phyloP scores from a whole-genome alignment of 2,888 invertebrate species.

The Leptopilina drosophilae region DNA sequence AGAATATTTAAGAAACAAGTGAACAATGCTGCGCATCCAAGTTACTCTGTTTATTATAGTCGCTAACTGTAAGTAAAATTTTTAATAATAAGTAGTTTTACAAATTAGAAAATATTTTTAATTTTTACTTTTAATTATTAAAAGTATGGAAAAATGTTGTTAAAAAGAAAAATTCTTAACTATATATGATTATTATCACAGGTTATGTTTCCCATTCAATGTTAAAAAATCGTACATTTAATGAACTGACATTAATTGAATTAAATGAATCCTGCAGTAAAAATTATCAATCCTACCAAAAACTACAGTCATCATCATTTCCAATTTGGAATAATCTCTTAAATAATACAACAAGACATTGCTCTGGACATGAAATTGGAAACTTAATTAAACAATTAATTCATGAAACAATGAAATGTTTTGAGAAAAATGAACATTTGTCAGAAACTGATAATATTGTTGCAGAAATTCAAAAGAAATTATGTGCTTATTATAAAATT shows the following conservation, averaged over 20 bases:
- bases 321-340: not conserved
- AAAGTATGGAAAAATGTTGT: not conserved
- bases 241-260: not conserved
- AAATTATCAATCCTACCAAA: not conserved
- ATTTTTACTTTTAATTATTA: not conserved
- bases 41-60: not conserved
- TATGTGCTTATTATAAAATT: not conserved
- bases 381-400: not conserved
- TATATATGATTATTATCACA: not conserved
- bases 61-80: not conserved
- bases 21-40: not conserved
- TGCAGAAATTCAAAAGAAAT: not conserved
- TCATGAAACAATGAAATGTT: not conserved
- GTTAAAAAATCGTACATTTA: not conserved
- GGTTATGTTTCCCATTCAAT: not conserved
- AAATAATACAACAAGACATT: not conserved
- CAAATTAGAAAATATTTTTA: not conserved
- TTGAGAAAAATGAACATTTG: not conserved
- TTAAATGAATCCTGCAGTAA: not conserved
- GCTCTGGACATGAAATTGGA: not conserved
- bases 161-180: too few species aligned
- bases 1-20: too few species aligned
- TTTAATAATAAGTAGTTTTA: not conserved
- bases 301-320: not conserved
- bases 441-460: not conserved